phyloP scores from a whole-genome alignment of 2,113 vertebrate species.

The Coturnix japonica region DNA sequence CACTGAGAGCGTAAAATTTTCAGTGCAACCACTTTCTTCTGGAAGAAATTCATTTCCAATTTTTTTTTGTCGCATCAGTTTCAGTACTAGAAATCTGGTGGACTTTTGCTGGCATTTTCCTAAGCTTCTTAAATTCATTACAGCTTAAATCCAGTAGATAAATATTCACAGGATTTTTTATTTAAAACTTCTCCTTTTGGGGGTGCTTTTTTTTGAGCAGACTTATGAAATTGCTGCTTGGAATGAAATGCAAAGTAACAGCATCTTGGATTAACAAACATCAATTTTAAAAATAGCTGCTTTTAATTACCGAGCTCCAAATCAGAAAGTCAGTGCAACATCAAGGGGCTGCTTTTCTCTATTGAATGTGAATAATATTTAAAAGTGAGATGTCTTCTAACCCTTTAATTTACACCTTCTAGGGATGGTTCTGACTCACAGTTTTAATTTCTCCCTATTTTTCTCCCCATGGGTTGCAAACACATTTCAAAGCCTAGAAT shows the following conservation, averaged over 20 bases:
- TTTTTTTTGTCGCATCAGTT: background rate
- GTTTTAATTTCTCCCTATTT: conserved; percentile 39
- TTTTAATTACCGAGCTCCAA: conserved; percentile 73
- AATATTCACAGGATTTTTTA: conserved; percentile 72
- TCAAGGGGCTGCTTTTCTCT: conserved; percentile 38
- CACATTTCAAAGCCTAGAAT: conserved; percentile 35
- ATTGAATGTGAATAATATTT: conserved; percentile 57
- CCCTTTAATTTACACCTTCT: conserved; percentile 70
- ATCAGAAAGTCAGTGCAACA: conserved; percentile 66
- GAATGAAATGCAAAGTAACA: conserved; percentile 54
- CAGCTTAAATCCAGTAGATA: conserved; percentile 62
- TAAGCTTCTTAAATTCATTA: conserved; percentile 73
- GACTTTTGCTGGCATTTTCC: conserved; percentile 56
- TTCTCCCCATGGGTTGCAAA: conserved; percentile 20
- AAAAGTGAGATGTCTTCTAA: conserved; percentile 60
- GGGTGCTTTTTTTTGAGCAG: conserved; percentile 28
- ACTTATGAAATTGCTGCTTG: conserved; percentile 38
- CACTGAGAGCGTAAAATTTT: background rate
- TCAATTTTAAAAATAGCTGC: conserved; percentile 72
- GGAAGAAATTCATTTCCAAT: conserved; percentile 4
- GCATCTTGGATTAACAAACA: conserved; percentile 72
- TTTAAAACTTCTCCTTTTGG: conserved; percentile 64
- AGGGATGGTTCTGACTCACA: conserved; percentile 24
- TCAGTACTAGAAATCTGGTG: conserved; percentile 19
- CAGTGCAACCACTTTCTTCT: background rate